Base-by-base conservation (phyloP, 1,140 invertebrate genomes). In the Arctopsyche grandis region DNA sequence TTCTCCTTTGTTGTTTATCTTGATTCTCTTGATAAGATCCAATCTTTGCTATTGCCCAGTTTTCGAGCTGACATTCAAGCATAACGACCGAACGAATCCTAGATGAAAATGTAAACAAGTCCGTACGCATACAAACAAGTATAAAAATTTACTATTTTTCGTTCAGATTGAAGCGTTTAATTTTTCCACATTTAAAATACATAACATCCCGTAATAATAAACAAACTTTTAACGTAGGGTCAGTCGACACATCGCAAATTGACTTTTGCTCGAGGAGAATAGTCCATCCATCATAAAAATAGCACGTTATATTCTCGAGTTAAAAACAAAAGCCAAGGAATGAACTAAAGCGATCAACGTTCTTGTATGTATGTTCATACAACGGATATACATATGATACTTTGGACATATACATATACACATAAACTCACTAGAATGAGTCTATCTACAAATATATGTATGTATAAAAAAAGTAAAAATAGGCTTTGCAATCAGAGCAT, bases 21-120 rank as follows among this genome's bases (percentile, higher is more conserved):
- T 7, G 44, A 71, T 48, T 44, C 38, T 21, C 69, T 16, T n/a
- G 69, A 71, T 71, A 71, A 71, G 69, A 44, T 46, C 44, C 69
- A 71, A 71, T 71, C 69, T 71, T 7, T 44, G 14, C 69, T 24
- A 66, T 66, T 66, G 63, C 19, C 63, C 29, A 26, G 63, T 66
- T 66, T 66, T 66, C 58, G 58, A 1, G 48, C 48, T 16, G 48
- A 60, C 58, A 3, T 16, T 22, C 14, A 1, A 9, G 58, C 63
- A 12, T 12, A 66, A 29, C 14, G 21, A 10, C 63, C 63, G 12
- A 26, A 24, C 24, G 22, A 22, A 66, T 66, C 14, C 22, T 14
- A 26, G 21, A 66, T 26, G 24, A 66, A 66, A 66, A 66, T 66
- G 63, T 66, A 66, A 66, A 66, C 63, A 66, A 29, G 21, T 10